A percentile compares a stretch with the other conserved stretches of the same genome.
Conservation (phyloP, 2,797 vertebrate species). For the Discoglossus pictus region DNA sequence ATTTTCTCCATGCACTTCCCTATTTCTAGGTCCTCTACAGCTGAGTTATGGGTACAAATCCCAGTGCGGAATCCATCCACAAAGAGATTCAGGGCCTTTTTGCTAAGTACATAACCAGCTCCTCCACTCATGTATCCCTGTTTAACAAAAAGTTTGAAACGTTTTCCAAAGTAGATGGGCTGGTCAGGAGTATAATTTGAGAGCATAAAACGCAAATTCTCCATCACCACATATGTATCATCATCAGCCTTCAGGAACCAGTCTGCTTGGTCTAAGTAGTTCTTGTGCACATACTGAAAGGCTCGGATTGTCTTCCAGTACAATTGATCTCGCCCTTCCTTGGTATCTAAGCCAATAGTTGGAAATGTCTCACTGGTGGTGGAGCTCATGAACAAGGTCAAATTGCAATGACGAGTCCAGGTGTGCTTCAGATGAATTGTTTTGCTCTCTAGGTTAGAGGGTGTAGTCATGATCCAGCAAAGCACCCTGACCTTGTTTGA, state of each 20-base stretch:
- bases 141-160: conserved; percentile 73
- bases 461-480: conserved; percentile 85
- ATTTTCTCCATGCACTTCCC: conserved; percentile 79
- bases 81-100: conserved; percentile 71
- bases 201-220: conserved; percentile 77
- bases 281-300: conserved; percentile 76
- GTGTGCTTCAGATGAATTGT: conserved; percentile 76
- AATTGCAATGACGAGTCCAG: conserved; percentile 81
- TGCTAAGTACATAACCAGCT: conserved; percentile 75
- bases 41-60: conserved; percentile 66
- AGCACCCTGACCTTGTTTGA: conserved; percentile 74
- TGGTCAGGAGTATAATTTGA: conserved; percentile 65
- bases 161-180: conserved; percentile 76
- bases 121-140: conserved; percentile 81
- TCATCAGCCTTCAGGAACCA: conserved; percentile 81
- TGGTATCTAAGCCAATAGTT: conserved; percentile 74
- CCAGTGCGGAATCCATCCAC: conserved; percentile 67
- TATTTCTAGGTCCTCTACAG: conserved; percentile 74
- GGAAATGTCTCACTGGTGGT: conserved; percentile 68
- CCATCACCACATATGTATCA: conserved; percentile 72
- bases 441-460: conserved; percentile 70
- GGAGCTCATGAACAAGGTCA: conserved; percentile 82
- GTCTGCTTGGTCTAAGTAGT: conserved; percentile 67
- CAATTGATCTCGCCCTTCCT: conserved; percentile 75
- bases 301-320: conserved; percentile 82